A percentile compares a stretch with the other conserved stretches of the same genome.
These are phyloP conservation scores for Rhingia campestris DNA, from an alignment of 2,888 invertebrate species.

Conservation along the genomic window DNA sequence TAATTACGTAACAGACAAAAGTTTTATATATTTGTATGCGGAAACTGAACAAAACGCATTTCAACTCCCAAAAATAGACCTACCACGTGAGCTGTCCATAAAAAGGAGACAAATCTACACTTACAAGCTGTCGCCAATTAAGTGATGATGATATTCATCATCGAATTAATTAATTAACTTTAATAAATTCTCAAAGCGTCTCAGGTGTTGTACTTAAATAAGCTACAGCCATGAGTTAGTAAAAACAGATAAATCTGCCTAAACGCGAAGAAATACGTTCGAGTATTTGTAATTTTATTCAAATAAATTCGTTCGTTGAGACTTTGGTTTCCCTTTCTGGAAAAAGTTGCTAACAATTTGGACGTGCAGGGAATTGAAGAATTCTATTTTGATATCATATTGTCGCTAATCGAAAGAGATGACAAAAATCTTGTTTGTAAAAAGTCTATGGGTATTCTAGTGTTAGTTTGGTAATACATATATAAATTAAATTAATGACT, in stretches of 20 bases:
- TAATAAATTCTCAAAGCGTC: too few species aligned
- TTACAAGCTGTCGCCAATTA: background rate
- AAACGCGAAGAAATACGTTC: background rate
- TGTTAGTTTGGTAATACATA: background rate
- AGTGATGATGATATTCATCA: too few species aligned
- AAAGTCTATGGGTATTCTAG: background rate
- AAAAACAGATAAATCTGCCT: slow-evolving; percentile 12
- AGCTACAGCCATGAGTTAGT: too few species aligned
- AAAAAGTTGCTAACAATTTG: slow-evolving; percentile 20
- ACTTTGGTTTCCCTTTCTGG: slow-evolving; percentile 53
- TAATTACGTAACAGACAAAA: slow-evolving; percentile 13
- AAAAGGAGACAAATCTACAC: slow-evolving; percentile 19
- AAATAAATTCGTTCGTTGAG: slow-evolving; percentile 21
- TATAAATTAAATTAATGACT: slow-evolving; percentile 36
- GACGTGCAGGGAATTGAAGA: background rate
- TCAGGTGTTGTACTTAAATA: too few species aligned
- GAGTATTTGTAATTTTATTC: slow-evolving; percentile 17
- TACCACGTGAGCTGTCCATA: slow-evolving; percentile 4
- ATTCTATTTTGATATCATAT: slow-evolving; percentile 15
- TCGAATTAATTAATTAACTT: too few species aligned
- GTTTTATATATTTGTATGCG: slow-evolving; percentile 42
- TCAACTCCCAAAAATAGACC: background rate
- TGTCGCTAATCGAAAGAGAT: slow-evolving; percentile 24
- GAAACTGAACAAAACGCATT: slow-evolving; percentile 12
- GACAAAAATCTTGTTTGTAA: background rate